Evolutionary conservation across 2,797 vertebrate genomes (phyloP).

Genomic region (Hoplostethus atlanticus): DNA sequence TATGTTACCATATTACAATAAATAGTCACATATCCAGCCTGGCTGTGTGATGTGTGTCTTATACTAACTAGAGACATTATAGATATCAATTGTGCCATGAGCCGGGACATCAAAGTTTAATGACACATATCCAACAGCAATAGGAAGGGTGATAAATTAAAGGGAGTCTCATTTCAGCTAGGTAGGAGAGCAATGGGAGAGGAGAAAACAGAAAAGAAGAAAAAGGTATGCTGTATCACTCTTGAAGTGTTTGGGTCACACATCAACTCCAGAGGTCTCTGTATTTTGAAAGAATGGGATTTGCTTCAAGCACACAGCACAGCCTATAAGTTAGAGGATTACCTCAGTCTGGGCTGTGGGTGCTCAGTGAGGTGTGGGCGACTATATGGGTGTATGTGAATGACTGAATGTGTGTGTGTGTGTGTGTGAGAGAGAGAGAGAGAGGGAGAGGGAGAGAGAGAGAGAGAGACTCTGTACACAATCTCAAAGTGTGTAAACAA

Average conservation of each 20-base stretch:
- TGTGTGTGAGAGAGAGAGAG: conserved; percentile 17
- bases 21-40: neutral
- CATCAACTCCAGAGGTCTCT: conserved; percentile 62
- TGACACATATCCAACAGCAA: neutral
- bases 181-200: neutral
- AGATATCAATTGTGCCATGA: neutral
- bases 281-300: conserved; percentile 64
- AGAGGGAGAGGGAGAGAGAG: conserved; percentile 60
- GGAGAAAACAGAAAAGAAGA: conserved; percentile 24
- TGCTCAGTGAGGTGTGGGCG: conserved; percentile 62
- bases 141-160: neutral
- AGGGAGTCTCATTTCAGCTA: neutral
- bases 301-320: conserved; percentile 60
- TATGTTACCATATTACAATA: neutral
- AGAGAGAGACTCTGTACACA: conserved; percentile 57
- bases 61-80: neutral
- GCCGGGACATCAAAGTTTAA: neutral
- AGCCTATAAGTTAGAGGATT: conserved; percentile 75
- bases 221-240: conserved; percentile 34
- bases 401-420: conserved; percentile 58
- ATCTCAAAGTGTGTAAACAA: conserved; percentile 76
- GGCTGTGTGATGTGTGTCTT: neutral
- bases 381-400: conserved; percentile 57
- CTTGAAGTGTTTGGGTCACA: conserved; percentile 61
- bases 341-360: conserved; percentile 53